Percentiles rank a stretch among this genome's conserved stretches.
phyloP scores from a whole-genome alignment of 2,797 vertebrate species.

The Myiotriccus ornatus region DNA sequence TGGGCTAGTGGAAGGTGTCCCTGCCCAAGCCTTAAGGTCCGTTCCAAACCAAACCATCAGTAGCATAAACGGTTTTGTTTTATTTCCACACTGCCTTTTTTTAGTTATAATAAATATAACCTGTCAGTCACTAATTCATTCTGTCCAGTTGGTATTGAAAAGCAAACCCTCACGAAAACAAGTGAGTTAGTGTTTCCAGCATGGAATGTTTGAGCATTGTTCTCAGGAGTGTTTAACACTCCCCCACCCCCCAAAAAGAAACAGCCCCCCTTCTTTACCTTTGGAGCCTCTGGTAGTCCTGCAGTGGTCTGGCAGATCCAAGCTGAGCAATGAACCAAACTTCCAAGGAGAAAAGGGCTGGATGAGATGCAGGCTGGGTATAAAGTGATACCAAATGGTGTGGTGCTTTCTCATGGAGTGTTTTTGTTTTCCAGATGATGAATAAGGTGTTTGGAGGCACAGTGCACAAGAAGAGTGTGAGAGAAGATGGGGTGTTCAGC shows the following conservation, averaged over 20 bases:
- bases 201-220: neutral
- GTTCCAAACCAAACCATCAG: neutral
- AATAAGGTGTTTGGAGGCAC: constrained; percentile 98
- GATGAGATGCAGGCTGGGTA: neutral
- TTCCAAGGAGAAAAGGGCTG: neutral
- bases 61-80: neutral
- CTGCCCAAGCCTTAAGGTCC: fast-evolving
- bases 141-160: neutral
- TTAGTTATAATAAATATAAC: neutral
- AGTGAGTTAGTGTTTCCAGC: neutral
- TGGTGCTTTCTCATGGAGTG: neutral
- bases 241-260: neutral
- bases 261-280: neutral
- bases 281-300: neutral
- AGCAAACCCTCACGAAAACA: neutral
- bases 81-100: neutral
- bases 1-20: neutral
- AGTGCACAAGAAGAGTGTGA: constrained; percentile 93
- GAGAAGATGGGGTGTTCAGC: constrained; percentile 96
- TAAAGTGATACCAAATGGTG: fast-evolving
- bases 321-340: neutral
- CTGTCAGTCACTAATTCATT: neutral
- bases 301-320: neutral
- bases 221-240: neutral
- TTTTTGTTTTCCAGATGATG: constrained; percentile 89